These are phyloP conservation scores for Drymonia ruficornis DNA, from an alignment of 2,888 invertebrate genomes.

Conservation along the genomic window DNA sequence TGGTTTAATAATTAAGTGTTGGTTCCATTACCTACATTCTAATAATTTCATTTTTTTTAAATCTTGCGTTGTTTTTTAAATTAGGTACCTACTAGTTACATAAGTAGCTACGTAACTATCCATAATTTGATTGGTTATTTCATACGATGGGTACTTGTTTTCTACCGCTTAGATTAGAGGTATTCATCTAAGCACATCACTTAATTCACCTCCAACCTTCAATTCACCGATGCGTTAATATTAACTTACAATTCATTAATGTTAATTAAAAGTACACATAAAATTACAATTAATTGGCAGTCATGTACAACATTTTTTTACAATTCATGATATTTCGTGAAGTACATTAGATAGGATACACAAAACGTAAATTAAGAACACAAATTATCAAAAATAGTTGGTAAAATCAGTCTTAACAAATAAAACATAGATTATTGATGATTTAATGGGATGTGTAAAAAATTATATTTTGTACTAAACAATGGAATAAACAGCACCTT, in stretches of 20 bases:
- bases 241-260: conserved; percentile 5
- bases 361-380: conserved; percentile 55
- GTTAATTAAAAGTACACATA: conserved; percentile 25
- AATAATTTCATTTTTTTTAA: conserved; percentile 19
- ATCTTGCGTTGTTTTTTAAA: not conserved
- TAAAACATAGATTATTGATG: conserved; percentile 32
- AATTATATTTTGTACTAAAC: conserved; percentile 62
- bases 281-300: conserved; percentile 33
- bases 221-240: not conserved
- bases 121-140: too few species aligned
- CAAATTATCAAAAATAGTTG: conserved; percentile 38
- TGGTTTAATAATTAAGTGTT: conserved; percentile 30
- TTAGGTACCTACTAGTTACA: not conserved
- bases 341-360: conserved; percentile 35
- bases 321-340: conserved; percentile 25
- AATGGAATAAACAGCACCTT: conserved; percentile 71
- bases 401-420: conserved; percentile 73
- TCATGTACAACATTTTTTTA: conserved; percentile 17
- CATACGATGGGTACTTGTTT: too few species aligned
- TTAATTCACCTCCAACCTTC: not conserved
- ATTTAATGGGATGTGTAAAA: conserved; percentile 46
- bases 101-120: not conserved
- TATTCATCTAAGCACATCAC: too few species aligned
- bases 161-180: too few species aligned
- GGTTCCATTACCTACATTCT: conserved; percentile 29